A percentile compares a stretch with the other conserved stretches of the same genome.
phyloP scores from a whole-genome alignment of 2,113 vertebrate species.

The Brevimyrus niger region DNA sequence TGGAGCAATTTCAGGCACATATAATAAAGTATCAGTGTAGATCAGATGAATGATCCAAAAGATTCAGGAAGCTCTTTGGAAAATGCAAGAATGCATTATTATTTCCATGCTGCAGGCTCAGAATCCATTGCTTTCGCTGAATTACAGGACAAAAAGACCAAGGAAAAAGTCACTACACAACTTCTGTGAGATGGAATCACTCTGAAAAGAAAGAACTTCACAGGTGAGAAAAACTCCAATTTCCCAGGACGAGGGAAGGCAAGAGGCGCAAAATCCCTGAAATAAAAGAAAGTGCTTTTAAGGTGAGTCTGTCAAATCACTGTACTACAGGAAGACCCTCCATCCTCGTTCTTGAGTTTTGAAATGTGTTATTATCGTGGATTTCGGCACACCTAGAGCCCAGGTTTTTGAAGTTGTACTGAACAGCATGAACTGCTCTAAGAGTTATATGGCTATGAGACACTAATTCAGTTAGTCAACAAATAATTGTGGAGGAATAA shows the following conservation, averaged over 20 bases:
- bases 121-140: background rate
- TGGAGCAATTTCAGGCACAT: background rate
- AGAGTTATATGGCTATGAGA: background rate
- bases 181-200: background rate
- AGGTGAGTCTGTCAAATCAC: background rate
- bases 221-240: background rate
- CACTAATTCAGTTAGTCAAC: background rate
- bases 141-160: background rate
- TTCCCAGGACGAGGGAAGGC: background rate
- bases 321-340: background rate
- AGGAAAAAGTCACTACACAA: background rate
- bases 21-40: background rate
- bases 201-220: conserved; percentile 1
- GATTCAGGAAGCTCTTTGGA: background rate
- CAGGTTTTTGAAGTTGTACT: background rate
- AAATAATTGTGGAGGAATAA: background rate
- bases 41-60: conserved; percentile 7
- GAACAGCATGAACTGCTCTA: background rate
- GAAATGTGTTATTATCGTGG: background rate
- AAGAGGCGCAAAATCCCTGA: background rate
- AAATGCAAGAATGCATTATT: background rate
- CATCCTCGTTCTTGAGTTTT: background rate
- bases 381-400: background rate
- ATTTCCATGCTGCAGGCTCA: background rate
- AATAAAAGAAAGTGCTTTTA: background rate